A percentile compares a stretch with the other conserved stretches of the same genome.
Conservation (phyloP, 2,888 invertebrate genomes). For the Hypomecis atomaria region DNA sequence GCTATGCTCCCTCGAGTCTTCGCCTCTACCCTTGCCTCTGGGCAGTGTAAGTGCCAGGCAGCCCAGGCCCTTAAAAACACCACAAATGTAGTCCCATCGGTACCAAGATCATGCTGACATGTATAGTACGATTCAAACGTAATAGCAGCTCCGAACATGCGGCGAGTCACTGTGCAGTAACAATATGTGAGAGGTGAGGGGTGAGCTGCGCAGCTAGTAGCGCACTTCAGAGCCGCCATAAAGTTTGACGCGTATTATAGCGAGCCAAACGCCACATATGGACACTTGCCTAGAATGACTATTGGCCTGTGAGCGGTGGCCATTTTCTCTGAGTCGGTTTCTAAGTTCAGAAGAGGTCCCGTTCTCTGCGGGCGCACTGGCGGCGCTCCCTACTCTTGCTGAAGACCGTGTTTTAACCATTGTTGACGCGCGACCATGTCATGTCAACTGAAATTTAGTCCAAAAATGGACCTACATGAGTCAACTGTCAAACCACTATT, state of each 20-base stretch:
- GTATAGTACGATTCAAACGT: conserved; percentile 54
- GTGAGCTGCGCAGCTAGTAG: no score
- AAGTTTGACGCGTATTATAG: conserved; percentile 48
- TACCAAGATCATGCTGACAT: conserved; percentile 76
- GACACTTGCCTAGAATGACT: conserved; percentile 78
- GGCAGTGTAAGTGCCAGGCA: background rate
- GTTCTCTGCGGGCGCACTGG: conserved; percentile 75
- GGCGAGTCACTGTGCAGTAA: no score
- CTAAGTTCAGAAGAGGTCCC: conserved; percentile 77
- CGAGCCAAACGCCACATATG: conserved; percentile 86
- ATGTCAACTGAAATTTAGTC: conserved; percentile 84
- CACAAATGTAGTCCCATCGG: conserved; percentile 24
- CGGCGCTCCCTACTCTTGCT: conserved; percentile 79
- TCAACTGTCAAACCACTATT: conserved; percentile 61
- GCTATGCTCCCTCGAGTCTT: no score
- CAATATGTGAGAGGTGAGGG: no score
- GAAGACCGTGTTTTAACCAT: conserved; percentile 85
- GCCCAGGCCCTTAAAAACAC: background rate
- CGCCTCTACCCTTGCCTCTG: no score
- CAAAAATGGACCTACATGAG: conserved; percentile 74
- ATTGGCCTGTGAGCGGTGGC: conserved; percentile 72
- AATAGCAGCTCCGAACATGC: no score
- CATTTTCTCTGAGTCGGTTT: conserved; percentile 76
- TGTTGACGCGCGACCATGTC: conserved; percentile 82
- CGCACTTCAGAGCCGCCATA: no score